Conservation (phyloP, 2,797 vertebrate species). For the Sebastes kiyomatsui region DNA sequence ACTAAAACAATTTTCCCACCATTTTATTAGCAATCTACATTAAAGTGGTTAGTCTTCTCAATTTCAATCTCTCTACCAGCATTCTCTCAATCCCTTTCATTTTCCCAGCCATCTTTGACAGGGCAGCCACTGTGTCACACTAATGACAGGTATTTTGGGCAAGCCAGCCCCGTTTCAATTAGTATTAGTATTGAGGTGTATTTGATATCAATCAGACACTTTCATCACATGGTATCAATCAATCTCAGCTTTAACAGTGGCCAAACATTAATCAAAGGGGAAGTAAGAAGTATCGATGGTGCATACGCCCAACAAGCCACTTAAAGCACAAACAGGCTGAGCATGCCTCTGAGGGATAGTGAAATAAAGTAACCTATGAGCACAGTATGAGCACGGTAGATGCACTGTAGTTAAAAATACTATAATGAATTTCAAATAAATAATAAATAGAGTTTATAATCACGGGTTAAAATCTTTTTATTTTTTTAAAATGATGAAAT, state of each 20-base stretch:
- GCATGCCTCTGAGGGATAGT: not conserved
- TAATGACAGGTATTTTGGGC: slow-evolving; percentile 56
- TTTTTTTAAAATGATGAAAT: not conserved
- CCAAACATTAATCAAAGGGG: slow-evolving; percentile 53
- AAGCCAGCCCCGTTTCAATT: slow-evolving; percentile 50
- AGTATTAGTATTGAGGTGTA: slow-evolving; percentile 28
- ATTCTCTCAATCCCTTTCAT: slow-evolving; percentile 14
- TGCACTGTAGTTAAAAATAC: not conserved
- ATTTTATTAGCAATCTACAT: slow-evolving; percentile 16
- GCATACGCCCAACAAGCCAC: not conserved
- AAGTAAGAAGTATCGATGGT: not conserved
- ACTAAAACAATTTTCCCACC: no score
- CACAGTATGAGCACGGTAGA: not conserved
- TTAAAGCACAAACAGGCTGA: not conserved
- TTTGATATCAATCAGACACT: slow-evolving; percentile 56
- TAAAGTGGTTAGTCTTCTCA: not conserved
- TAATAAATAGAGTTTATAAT: not conserved
- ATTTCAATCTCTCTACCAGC: not conserved
- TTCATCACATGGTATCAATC: slow-evolving; percentile 51
- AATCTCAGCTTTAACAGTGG: slow-evolving; percentile 30
- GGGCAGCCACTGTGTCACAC: slow-evolving; percentile 4
- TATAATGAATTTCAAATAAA: not conserved
- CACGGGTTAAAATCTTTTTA: not conserved
- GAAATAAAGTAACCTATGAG: not conserved
- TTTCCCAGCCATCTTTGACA: not conserved